Conservation (phyloP, 2,113 vertebrate genomes). For the Saimiri boliviensis region DNA sequence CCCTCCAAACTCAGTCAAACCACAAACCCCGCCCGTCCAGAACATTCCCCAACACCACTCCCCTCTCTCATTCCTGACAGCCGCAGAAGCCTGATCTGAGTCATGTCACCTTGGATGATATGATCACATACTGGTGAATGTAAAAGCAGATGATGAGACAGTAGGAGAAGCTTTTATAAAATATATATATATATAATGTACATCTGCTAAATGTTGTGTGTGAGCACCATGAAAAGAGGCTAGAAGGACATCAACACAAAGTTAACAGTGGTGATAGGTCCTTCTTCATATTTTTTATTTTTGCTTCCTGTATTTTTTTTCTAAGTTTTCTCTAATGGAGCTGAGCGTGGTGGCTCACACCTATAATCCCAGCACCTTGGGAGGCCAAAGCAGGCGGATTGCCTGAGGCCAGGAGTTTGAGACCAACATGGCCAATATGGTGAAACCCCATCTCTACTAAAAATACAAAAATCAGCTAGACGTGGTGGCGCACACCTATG, state of each 20-base stretch:
- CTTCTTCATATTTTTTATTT: background rate
- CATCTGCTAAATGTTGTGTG: background rate
- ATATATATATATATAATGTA: background rate
- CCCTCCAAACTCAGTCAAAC: background rate
- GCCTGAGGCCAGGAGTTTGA: too few species aligned
- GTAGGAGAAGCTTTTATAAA: background rate
- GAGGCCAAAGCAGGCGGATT: too few species aligned
- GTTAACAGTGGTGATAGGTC: background rate
- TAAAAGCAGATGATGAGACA: background rate
- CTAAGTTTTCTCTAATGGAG: too few species aligned
- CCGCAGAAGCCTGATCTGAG: background rate
- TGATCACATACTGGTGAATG: background rate
- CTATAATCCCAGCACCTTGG: too few species aligned
- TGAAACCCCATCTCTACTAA: too few species aligned
- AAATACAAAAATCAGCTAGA: too few species aligned
- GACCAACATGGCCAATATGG: too few species aligned
- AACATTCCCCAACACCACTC: background rate
- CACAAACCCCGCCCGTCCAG: background rate
- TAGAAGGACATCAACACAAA: background rate
- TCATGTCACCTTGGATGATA: too few species aligned
- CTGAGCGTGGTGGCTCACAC: too few species aligned
- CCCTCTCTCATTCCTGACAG: background rate
- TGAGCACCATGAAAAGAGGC: background rate
- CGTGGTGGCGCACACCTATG: rapidly evolving
- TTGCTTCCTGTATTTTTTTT: background rate